Evolutionary conservation across 1,140 invertebrate species (phyloP).

Genomic region (Drosophila ambigua): DNA sequence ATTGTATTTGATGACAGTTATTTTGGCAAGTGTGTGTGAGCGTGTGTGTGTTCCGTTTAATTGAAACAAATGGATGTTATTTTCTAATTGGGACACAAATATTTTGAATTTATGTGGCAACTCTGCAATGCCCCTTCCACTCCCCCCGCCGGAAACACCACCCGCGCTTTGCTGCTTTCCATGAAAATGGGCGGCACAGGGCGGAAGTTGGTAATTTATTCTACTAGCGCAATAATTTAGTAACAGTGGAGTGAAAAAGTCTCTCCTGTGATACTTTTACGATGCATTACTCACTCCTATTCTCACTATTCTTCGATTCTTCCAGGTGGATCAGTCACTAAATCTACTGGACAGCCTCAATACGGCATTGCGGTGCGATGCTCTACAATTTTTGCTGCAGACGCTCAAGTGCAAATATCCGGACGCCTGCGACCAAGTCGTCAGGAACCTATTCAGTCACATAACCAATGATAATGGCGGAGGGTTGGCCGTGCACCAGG

Average conservation of each 20-base stretch:
- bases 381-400: conserved; percentile 75
- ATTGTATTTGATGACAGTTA: conserved; percentile 78
- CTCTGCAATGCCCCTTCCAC: conserved; percentile 25
- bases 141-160: conserved; percentile 7
- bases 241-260: conserved; percentile 30
- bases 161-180: conserved; percentile 26
- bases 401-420: conserved; percentile 81
- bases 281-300: not conserved
- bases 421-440: conserved; percentile 80
- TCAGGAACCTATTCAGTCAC: conserved; percentile 72
- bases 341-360: conserved; percentile 73
- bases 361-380: conserved; percentile 77
- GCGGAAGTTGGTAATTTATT: conserved; percentile 72
- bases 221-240: conserved; percentile 50
- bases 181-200: conserved; percentile 49
- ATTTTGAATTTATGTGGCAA: conserved; percentile 55
- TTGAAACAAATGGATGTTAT: conserved; percentile 48
- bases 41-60: conserved; percentile 45
- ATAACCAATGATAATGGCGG: conserved; percentile 63
- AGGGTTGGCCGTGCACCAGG: conserved; percentile 17
- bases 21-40: conserved; percentile 25
- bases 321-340: conserved; percentile 79
- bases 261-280: not conserved
- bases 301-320: not conserved
- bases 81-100: conserved; percentile 58